Conservation (phyloP, 2,113 vertebrate species). For the Hystrix cristata region DNA sequence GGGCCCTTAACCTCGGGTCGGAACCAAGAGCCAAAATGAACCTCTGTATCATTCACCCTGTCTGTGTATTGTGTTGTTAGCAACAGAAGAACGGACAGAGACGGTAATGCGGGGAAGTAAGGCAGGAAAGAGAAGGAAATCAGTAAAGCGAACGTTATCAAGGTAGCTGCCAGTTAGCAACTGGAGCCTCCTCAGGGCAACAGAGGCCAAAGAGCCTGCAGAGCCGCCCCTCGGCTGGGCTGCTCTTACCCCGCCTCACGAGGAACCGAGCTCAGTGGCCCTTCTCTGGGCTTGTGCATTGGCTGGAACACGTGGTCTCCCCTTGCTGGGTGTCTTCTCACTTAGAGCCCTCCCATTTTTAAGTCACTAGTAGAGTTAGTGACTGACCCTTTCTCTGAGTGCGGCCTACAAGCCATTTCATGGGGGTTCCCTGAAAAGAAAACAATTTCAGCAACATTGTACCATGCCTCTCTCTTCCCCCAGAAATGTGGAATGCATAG, state of each 20-base stretch:
- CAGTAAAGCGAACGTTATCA: rapidly evolving
- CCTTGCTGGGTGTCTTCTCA: not conserved
- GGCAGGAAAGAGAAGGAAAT: not conserved
- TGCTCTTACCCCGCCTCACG: rapidly evolving
- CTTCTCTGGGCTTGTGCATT: rapidly evolving
- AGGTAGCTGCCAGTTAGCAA: not conserved
- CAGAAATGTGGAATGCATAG: not conserved
- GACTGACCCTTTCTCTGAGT: not conserved
- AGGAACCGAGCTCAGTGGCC: too few relatives aligned
- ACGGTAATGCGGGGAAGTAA: not conserved
- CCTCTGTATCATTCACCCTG: not conserved
- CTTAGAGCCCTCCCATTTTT: not conserved
- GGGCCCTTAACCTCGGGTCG: not conserved
- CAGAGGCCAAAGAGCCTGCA: not conserved
- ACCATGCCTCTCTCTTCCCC: not conserved
- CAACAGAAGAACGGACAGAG: not conserved
- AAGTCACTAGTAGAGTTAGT: not conserved
- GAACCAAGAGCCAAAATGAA: not conserved
- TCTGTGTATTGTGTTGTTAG: not conserved
- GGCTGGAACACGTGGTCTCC: not conserved
- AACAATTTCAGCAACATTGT: not conserved
- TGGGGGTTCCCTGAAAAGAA: not conserved
- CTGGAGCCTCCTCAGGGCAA: not conserved
- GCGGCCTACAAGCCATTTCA: not conserved
- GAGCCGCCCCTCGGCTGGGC: not conserved